Evolutionary conservation across 2,888 invertebrate species (phyloP).

Genomic region (Escarpia spicata): DNA sequence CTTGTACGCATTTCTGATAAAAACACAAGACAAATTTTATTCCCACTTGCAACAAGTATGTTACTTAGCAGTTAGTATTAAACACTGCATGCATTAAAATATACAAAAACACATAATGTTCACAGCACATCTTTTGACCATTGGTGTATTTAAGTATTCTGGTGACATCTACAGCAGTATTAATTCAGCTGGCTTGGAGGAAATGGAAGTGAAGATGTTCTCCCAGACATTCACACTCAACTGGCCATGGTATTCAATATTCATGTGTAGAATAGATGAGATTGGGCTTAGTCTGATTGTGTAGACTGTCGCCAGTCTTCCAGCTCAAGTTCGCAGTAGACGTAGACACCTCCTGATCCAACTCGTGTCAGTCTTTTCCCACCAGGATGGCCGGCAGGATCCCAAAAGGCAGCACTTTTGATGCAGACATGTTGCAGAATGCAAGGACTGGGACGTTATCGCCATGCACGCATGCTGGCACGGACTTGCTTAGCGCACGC

Average conservation of each 20-base stretch:
- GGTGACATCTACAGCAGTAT: not conserved
- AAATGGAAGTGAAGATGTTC: slow-evolving; percentile 1
- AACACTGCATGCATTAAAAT: too few species aligned
- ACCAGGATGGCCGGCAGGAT: not conserved
- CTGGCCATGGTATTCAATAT: not conserved
- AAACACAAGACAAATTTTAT: too few species aligned
- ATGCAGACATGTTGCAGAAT: not conserved
- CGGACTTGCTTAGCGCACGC: not conserved
- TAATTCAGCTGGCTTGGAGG: not conserved
- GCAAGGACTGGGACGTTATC: not conserved
- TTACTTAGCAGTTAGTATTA: too few species aligned
- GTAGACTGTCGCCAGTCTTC: not conserved
- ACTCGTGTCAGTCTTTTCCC: not conserved
- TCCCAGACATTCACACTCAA: not conserved
- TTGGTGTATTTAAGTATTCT: not conserved
- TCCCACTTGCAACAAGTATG: too few species aligned
- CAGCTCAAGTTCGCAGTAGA: not conserved
- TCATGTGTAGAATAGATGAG: not conserved
- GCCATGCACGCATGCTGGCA: not conserved
- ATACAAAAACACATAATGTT: too few species aligned
- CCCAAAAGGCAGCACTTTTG: not conserved
- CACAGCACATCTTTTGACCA: too few species aligned
- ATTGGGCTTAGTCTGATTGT: not conserved
- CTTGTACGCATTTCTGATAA: too few species aligned
- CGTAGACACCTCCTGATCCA: not conserved